phyloP scores from a whole-genome alignment of 2,888 invertebrate genomes.

The Chloroclystis v-ata region DNA sequence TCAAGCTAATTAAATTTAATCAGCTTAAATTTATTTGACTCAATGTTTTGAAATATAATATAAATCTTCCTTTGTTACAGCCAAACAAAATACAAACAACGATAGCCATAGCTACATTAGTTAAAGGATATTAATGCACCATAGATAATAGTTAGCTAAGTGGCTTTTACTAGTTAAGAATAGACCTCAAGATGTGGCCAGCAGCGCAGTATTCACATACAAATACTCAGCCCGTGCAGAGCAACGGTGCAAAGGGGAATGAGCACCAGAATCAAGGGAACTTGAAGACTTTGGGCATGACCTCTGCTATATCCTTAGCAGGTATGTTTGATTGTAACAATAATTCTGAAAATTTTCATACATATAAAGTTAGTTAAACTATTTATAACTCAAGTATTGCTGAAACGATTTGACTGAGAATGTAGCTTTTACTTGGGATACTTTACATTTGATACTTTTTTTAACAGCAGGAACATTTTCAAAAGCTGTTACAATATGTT shows the following conservation, averaged over 20 bases:
- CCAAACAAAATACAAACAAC: constrained; percentile 29
- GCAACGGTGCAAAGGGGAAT: constrained; percentile 48
- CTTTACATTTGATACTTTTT: no score
- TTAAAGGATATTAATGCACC: constrained; percentile 37
- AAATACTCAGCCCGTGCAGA: constrained; percentile 45
- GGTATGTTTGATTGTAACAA: constrained; percentile 66
- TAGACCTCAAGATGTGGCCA: constrained; percentile 72
- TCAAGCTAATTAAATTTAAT: no score
- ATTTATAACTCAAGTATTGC: no score
- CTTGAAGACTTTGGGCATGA: constrained; percentile 89
- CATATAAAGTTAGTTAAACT: no score
- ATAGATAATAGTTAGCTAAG: constrained; percentile 29
- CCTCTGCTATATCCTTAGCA: constrained; percentile 94
- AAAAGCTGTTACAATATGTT: no score
- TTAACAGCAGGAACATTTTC: no score
- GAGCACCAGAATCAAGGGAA: constrained; percentile 77
- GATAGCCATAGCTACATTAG: constrained; percentile 38
- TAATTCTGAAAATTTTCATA: no score
- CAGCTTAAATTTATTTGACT: no score
- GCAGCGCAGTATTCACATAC: constrained; percentile 71
- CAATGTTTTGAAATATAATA: no score
- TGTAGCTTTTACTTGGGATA: no score
- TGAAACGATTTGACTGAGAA: no score
- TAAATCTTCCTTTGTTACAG: constrained; percentile 45
- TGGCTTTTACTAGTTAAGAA: constrained; percentile 18